Conservation (phyloP, 2,113 vertebrate genomes). For the Lepus europaeus region DNA sequence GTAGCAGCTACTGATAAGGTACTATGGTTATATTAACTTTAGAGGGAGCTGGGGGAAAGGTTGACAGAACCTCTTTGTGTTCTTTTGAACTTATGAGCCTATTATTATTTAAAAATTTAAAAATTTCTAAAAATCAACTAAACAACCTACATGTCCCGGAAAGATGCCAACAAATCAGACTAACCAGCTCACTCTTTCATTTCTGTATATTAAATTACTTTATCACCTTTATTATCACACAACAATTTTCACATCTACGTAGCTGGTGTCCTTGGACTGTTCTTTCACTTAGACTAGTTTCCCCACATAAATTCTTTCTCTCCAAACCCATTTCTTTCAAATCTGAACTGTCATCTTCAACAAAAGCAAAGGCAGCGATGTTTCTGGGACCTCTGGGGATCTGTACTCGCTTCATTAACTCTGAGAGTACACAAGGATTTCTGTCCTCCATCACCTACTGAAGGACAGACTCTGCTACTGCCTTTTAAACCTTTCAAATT, state of each 20-base stretch:
- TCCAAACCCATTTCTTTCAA: background rate
- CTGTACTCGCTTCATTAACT: background rate
- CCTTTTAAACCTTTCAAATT: background rate
- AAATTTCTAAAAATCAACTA: background rate
- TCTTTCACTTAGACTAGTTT: slow-evolving; percentile 9
- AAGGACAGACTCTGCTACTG: background rate
- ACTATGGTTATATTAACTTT: background rate
- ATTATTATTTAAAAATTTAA: background rate
- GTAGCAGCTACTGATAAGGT: background rate
- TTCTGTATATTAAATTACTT: background rate
- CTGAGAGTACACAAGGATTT: background rate
- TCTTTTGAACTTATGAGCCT: background rate
- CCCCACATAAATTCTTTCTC: background rate
- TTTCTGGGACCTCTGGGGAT: background rate
- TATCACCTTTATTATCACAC: background rate
- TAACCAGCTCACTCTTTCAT: background rate
- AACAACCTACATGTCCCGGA: background rate
- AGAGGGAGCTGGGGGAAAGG: background rate
- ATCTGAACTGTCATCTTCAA: background rate
- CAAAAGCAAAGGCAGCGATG: background rate
- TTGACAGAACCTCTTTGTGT: background rate
- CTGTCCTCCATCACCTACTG: background rate
- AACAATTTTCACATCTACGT: background rate
- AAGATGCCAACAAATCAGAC: background rate
- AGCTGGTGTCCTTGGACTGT: background rate